These are phyloP conservation scores for Synanthedon vespiformis DNA, from an alignment of 2,888 invertebrate genomes.

Conservation along the genomic window DNA sequence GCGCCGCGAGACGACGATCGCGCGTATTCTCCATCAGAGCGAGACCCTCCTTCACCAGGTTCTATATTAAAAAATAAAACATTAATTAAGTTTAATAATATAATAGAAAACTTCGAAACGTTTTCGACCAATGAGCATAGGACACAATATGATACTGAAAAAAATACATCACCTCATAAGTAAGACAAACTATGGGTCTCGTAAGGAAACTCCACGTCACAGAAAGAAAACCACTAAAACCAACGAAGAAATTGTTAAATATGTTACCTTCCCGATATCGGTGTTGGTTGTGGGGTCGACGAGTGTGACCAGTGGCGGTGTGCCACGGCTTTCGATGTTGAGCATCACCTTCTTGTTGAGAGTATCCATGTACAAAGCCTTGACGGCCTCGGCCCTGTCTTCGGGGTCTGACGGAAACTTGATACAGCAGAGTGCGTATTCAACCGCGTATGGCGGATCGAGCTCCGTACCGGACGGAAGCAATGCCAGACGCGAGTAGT, in stretches of 20 bases:
- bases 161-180: too few species aligned
- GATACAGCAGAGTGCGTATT: slow-evolving; percentile 87
- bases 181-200: too few species aligned
- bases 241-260: neutral
- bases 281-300: slow-evolving; percentile 58
- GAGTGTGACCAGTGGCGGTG: slow-evolving; percentile 66
- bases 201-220: too few species aligned
- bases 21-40: slow-evolving; percentile 84
- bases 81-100: too few species aligned
- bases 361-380: slow-evolving; percentile 73
- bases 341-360: slow-evolving; percentile 82
- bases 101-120: too few species aligned
- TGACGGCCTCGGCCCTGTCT: slow-evolving; percentile 79
- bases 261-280: slow-evolving; percentile 66
- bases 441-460: slow-evolving; percentile 86
- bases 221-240: neutral
- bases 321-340: slow-evolving; percentile 82
- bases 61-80: slow-evolving; percentile 45
- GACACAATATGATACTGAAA: too few species aligned
- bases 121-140: too few species aligned
- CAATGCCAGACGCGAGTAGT: slow-evolving; percentile 79
- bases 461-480: slow-evolving; percentile 78
- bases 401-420: slow-evolving; percentile 90
- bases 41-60: slow-evolving; percentile 87
- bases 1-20: slow-evolving; percentile 82